Conservation (phyloP, 2,797 vertebrate genomes). For the Sebastes dallii region DNA sequence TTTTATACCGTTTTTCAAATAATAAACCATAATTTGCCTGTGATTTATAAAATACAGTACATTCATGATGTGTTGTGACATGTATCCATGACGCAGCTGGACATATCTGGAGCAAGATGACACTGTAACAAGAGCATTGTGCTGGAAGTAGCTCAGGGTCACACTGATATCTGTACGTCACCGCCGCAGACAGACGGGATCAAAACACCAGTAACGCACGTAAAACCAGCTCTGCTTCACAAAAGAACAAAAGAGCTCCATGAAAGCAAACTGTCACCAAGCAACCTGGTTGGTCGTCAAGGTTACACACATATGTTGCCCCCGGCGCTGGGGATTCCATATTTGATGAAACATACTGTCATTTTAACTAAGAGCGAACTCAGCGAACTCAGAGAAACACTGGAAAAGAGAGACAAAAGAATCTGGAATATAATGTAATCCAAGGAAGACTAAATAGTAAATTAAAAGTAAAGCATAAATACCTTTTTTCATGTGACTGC, state of each 20-base stretch:
- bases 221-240: constrained; percentile 13
- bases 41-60: not conserved
- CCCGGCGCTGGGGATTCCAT: not conserved
- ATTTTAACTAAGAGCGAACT: not conserved
- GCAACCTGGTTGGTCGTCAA: constrained; percentile 39
- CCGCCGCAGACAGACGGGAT: not conserved
- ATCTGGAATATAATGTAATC: not conserved
- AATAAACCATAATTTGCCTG: not conserved
- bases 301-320: constrained; percentile 32
- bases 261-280: constrained; percentile 46
- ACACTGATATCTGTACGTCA: constrained; percentile 13
- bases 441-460: not conserved
- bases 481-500: constrained; percentile 77
- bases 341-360: not conserved
- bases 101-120: not conserved
- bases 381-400: not conserved
- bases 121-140: not conserved
- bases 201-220: constrained; percentile 24
- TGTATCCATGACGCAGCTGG: not conserved
- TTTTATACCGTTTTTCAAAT: not conserved
- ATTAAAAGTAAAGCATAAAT: constrained; percentile 7
- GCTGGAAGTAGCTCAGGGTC: not conserved
- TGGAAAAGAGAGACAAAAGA: not conserved
- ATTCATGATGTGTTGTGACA: not conserved
- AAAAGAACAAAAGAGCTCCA: constrained; percentile 28